Percentiles rank a stretch among this genome's conserved stretches.
These are phyloP conservation scores for Cyprinodon diabolis DNA, from an alignment of 2,797 vertebrate genomes.

Conservation along the genomic window DNA sequence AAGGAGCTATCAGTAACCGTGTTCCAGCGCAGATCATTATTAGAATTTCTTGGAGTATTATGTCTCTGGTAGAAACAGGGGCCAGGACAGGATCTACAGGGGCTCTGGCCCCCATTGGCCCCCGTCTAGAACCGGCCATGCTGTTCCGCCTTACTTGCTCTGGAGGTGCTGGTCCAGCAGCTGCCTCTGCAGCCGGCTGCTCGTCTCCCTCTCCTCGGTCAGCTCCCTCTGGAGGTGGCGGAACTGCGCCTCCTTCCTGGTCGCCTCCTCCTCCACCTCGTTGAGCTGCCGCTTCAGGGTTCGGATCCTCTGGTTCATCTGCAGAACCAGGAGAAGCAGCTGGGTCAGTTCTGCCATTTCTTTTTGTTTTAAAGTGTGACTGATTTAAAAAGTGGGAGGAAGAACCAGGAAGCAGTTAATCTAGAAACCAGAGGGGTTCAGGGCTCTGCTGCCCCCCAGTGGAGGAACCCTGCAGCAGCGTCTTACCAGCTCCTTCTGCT, in stretches of 20 bases:
- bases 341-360: not conserved
- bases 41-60: no score
- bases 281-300: conserved; percentile 83
- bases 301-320: conserved; percentile 83
- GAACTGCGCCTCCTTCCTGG: conserved; percentile 74
- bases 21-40: no score
- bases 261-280: conserved; percentile 79
- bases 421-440: no score
- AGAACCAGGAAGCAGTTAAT: no score
- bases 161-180: conserved; percentile 79
- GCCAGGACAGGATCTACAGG: no score
- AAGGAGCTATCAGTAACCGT: no score
- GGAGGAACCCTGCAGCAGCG: not conserved
- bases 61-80: no score
- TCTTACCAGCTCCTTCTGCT: conserved; percentile 83
- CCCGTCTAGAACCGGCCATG: no score
- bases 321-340: conserved; percentile 11
- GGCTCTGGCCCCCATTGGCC: no score
- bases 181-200: conserved; percentile 74
- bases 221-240: conserved; percentile 81
- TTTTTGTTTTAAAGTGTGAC: no score
- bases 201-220: conserved; percentile 78
- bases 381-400: no score
- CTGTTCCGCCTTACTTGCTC: conserved; percentile 64
- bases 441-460: conserved; percentile 5